Evolutionary conservation across 2,888 invertebrate genomes (phyloP).

Genomic region (Polydesmus complanatus): DNA sequence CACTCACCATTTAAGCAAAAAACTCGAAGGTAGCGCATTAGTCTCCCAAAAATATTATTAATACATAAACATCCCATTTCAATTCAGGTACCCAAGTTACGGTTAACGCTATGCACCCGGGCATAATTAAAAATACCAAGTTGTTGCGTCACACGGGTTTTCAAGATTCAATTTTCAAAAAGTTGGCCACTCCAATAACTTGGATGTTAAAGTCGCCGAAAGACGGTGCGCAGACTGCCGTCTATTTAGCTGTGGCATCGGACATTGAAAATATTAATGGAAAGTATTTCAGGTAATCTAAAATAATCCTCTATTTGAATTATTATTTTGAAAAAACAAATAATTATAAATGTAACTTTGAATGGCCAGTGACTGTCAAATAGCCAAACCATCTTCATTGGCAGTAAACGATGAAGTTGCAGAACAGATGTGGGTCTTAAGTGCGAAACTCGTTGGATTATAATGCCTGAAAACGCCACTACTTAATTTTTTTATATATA

Average conservation of each 20-base stretch:
- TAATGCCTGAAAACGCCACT: background rate
- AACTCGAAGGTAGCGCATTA: conserved; percentile 16
- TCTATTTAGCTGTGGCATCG: conserved; percentile 16
- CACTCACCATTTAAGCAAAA: conserved; percentile 8
- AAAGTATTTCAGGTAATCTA: conserved; percentile 18
- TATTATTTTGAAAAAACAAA: conserved; percentile 5
- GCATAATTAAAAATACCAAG: conserved; percentile 15
- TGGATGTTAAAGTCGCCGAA: conserved; percentile 13
- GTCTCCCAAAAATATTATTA: too few species aligned
- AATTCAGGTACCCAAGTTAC: conserved; percentile 14
- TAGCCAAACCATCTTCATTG: conserved; percentile 12
- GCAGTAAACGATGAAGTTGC: conserved; percentile 19
- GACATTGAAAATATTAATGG: conserved; percentile 14
- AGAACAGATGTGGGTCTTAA: conserved; percentile 21
- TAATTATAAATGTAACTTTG: background rate
- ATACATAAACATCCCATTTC: too few species aligned
- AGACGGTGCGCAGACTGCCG: conserved; percentile 16
- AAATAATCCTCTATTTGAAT: background rate
- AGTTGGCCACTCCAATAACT: conserved; percentile 6
- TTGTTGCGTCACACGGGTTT: conserved; percentile 14
- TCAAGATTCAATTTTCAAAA: conserved; percentile 5
- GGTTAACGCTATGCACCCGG: conserved; percentile 18
- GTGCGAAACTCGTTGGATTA: conserved; percentile 13
- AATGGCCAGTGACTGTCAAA: conserved; percentile 15
- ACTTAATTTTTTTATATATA: background rate